Percentiles rank a stretch among this genome's conserved stretches.
Evolutionary conservation across 1,140 invertebrate species (phyloP).

Genomic region (Stegodyphus mimosarum): DNA sequence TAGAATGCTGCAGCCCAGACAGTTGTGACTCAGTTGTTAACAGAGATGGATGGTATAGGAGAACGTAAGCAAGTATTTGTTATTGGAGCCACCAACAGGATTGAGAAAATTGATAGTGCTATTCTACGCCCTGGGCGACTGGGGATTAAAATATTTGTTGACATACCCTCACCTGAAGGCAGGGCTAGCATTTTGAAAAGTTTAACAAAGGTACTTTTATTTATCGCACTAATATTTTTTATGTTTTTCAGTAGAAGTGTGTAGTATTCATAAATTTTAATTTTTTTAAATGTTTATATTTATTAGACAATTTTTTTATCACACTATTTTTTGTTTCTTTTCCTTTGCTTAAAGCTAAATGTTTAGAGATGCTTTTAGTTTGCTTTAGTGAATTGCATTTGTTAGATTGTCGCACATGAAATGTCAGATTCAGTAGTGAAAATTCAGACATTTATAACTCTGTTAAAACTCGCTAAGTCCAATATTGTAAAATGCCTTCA

Average conservation of each 20-base stretch:
- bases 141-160: constrained; percentile 94
- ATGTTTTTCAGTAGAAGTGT: background rate
- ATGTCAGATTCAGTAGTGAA: too few species aligned
- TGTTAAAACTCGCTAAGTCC: too few species aligned
- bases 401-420: too few species aligned
- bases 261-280: background rate
- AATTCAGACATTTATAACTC: too few species aligned
- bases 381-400: too few species aligned
- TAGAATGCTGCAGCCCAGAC: constrained; percentile 75
- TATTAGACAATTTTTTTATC: background rate
- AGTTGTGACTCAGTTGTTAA: constrained; percentile 96
- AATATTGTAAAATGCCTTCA: too few species aligned
- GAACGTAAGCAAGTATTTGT: constrained; percentile 88
- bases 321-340: background rate
- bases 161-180: constrained; percentile 83
- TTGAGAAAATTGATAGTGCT: constrained; percentile 97
- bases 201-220: constrained; percentile 78
- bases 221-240: constrained; percentile 3
- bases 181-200: constrained; percentile 89
- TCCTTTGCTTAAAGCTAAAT: too few species aligned
- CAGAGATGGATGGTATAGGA: constrained; percentile 98
- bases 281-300: background rate
- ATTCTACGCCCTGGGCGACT: constrained; percentile 93
- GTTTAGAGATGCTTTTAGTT: too few species aligned
- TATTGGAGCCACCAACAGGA: constrained; percentile 95